phyloP scores from a whole-genome alignment of 2,888 invertebrate genomes.

The Mycalesis mineus region DNA sequence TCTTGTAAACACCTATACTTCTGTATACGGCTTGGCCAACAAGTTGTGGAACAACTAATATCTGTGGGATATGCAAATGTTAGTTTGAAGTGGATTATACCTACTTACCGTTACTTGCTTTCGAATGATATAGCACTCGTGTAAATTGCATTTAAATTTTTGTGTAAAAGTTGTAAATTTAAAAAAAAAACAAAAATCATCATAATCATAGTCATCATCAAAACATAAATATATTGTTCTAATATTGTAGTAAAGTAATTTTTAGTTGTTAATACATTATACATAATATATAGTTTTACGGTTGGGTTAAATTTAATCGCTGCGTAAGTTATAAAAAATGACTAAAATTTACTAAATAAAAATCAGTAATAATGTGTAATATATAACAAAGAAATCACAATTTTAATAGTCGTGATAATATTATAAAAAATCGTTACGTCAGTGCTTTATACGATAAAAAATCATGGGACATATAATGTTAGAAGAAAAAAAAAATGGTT shows the following conservation, averaged over 20 bases:
- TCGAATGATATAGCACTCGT: neutral
- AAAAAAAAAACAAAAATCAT: neutral
- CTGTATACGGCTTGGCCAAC: too few species aligned
- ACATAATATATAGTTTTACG: conserved; percentile 4
- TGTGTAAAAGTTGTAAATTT: conserved; percentile 6
- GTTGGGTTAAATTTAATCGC: conserved; percentile 3
- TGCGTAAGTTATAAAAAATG: neutral
- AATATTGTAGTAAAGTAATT: conserved; percentile 5
- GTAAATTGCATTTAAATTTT: conserved; percentile 7
- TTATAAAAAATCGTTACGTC: neutral
- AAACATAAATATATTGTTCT: neutral
- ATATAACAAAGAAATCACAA: neutral
- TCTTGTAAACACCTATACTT: too few species aligned
- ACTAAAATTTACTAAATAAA: neutral
- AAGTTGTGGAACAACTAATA: too few species aligned
- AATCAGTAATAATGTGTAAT: neutral
- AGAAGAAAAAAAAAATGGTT: too few species aligned
- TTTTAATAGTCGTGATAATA: neutral
- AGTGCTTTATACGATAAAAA: neutral
- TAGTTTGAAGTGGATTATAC: too few species aligned
- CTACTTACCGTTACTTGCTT: neutral
- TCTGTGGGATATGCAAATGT: too few species aligned
- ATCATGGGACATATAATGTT: too few species aligned
- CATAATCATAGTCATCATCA: neutral
- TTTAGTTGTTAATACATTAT: conserved; percentile 9